phyloP scores from a whole-genome alignment of 2,113 vertebrate species.

The Pangasianodon hypophthalmus region DNA sequence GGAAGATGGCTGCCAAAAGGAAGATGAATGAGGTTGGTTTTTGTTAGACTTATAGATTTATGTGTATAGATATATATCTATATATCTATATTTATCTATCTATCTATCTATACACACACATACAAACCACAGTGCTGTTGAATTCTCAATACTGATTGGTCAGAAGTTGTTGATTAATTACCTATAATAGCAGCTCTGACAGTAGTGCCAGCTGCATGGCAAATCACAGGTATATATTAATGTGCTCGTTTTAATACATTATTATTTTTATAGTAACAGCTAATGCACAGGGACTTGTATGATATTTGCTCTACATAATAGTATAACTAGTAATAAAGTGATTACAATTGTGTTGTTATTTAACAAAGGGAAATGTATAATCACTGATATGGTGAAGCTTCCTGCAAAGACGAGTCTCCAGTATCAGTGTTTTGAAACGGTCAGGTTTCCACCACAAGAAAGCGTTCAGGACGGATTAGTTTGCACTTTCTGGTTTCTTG shows the following conservation, averaged over 20 bases:
- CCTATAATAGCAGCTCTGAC: neutral
- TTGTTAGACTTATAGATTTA: no score
- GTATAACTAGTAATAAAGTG: neutral
- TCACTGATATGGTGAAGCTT: neutral
- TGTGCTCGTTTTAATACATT: no score
- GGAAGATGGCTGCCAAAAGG: conserved; percentile 82
- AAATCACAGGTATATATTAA: no score
- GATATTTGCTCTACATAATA: neutral
- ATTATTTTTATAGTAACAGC: no score
- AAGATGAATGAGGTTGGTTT: conserved; percentile 79
- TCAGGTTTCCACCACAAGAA: neutral
- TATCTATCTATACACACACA: neutral
- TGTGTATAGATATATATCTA: no score
- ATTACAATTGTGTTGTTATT: neutral
- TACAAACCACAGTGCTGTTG: neutral
- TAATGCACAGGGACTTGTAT: no score
- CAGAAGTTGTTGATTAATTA: neutral
- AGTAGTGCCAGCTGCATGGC: no score
- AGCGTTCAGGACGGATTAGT: neutral
- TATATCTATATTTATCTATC: no score
- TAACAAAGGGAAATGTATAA: neutral
- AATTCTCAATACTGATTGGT: neutral
- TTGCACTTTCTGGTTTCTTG: neutral
- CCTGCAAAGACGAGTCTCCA: neutral
- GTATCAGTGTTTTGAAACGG: neutral